phyloP scores from a whole-genome alignment of 2,888 invertebrate species.

The Melieria crassipennis region DNA sequence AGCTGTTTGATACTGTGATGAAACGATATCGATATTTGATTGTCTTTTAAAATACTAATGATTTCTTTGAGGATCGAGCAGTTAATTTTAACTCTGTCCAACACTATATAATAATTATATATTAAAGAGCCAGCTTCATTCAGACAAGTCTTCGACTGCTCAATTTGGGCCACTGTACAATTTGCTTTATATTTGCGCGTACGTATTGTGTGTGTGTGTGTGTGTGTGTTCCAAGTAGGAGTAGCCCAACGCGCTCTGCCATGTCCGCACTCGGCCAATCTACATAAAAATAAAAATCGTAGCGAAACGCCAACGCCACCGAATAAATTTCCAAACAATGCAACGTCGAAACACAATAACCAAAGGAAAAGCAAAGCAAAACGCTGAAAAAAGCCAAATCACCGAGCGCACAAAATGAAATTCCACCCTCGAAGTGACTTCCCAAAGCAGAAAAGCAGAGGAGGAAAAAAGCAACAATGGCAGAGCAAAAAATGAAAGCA shows the following conservation, averaged over 20 bases:
- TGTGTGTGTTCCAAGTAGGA: background rate
- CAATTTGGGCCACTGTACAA: background rate
- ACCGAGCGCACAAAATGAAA: constrained; percentile 32
- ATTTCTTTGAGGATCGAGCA: too few relatives aligned
- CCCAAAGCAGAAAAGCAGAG: constrained; percentile 10
- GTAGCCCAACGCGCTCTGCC: constrained; percentile 3
- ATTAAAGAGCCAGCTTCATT: too few relatives aligned
- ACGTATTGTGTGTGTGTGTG: constrained; percentile 2
- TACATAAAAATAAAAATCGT: constrained; percentile 46
- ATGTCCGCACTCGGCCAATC: constrained; percentile 37
- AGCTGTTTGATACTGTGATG: too few relatives aligned
- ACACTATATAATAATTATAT: too few relatives aligned
- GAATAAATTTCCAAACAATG: constrained; percentile 12
- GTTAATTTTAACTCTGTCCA: too few relatives aligned
- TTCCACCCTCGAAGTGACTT: constrained; percentile 38
- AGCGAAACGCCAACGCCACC: constrained; percentile 5
- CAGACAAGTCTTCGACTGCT: too few relatives aligned
- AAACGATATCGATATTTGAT: too few relatives aligned
- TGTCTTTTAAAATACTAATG: too few relatives aligned
- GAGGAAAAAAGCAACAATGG: constrained; percentile 20
- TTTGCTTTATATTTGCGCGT: background rate
- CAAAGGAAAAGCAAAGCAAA: constrained; percentile 17
- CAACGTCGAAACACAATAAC: constrained; percentile 5
- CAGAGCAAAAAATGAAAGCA: constrained; percentile 11
- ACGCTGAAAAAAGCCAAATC: constrained; percentile 16